phyloP scores from a whole-genome alignment of 2,888 invertebrate genomes.

The Andricus quercusramuli region DNA sequence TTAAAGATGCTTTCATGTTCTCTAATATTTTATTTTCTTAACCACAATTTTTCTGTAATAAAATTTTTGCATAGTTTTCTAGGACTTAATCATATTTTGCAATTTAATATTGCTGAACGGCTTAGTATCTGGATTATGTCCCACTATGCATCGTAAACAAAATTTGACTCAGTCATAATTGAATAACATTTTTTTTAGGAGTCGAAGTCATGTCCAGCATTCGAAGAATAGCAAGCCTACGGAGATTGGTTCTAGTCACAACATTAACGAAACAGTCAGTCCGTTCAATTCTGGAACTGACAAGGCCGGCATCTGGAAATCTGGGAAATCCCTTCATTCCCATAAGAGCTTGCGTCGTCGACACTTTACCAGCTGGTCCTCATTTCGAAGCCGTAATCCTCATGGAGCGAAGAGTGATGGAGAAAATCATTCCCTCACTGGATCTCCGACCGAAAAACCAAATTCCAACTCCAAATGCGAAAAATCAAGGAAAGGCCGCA shows the following conservation, averaged over 20 bases:
- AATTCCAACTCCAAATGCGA: neutral
- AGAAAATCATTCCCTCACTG: constrained; percentile 48
- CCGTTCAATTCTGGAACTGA: constrained; percentile 74
- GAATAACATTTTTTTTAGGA: constrained; percentile 60
- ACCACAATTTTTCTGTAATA: too few species aligned
- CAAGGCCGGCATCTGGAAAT: constrained; percentile 66
- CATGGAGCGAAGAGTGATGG: constrained; percentile 72
- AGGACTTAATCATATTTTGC: too few species aligned
- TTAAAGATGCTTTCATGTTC: too few species aligned
- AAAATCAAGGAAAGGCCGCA: constrained; percentile 42
- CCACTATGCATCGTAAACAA: too few species aligned
- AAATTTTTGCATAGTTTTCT: too few species aligned
- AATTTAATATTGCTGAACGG: too few species aligned
- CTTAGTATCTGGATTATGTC: too few species aligned
- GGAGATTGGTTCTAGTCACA: constrained; percentile 74
- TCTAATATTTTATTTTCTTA: too few species aligned
- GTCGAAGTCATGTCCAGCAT: constrained; percentile 72
- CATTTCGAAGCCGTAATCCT: constrained; percentile 73
- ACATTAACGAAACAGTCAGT: constrained; percentile 76
- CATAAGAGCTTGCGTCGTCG: constrained; percentile 71
- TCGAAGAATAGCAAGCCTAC: constrained; percentile 69
- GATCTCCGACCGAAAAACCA: constrained; percentile 17
- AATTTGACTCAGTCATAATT: neutral
- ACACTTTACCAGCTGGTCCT: constrained; percentile 72
- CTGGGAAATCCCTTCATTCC: constrained; percentile 74